Evolutionary conservation across 1,140 invertebrate species (phyloP).

Genomic region (Eulimnadia texana): DNA sequence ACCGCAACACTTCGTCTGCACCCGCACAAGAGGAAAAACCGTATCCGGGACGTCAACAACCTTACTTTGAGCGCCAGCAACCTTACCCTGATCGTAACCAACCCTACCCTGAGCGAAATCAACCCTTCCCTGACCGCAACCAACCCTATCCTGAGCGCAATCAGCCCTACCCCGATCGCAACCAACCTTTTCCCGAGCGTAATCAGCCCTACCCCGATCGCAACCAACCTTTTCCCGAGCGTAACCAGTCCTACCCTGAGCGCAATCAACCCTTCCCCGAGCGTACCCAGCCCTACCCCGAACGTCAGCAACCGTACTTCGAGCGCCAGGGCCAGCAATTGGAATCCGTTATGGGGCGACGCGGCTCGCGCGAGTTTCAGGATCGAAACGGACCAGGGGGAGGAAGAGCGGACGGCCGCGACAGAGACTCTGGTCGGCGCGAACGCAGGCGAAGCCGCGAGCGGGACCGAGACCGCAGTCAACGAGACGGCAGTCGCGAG

Average conservation of each 20-base stretch:
- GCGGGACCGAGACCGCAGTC: slow-evolving; percentile 19
- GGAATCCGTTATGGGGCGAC: slow-evolving; percentile 16
- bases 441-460: slow-evolving; percentile 26
- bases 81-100: too few species aligned
- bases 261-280: not conserved
- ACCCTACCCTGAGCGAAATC: too few species aligned
- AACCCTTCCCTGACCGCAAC: not conserved
- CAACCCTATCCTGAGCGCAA: not conserved
- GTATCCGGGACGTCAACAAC: too few species aligned
- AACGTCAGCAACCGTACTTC: too few species aligned
- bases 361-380: not conserved
- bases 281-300: too few species aligned
- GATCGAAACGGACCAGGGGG: not conserved
- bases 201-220: not conserved
- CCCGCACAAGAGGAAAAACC: too few species aligned
- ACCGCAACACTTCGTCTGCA: too few species aligned
- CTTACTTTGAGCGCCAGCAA: too few species aligned
- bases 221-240: too few species aligned
- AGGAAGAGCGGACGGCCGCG: slow-evolving; percentile 21
- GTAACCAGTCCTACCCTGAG: not conserved
- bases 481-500: slow-evolving; percentile 22
- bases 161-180: too few species aligned
- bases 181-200: not conserved
- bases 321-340: not conserved
- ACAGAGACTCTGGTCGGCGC: slow-evolving; percentile 29